These are phyloP conservation scores for Chaunax sp. DNA, from an alignment of 2,797 vertebrate genomes.

Conservation along the genomic window DNA sequence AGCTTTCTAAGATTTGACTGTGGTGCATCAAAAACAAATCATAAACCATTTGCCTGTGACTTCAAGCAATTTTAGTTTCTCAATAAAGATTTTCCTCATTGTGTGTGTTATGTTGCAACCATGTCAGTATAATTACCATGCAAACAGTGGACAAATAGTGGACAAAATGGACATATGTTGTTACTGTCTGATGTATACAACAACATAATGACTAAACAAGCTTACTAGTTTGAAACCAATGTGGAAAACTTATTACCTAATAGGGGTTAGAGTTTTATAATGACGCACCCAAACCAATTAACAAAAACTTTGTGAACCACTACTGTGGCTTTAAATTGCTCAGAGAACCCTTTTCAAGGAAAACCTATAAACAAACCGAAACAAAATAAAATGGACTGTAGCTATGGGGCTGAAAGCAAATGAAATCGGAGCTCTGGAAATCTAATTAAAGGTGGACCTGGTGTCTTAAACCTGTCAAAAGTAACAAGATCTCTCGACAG, in stretches of 20 bases:
- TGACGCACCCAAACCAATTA: neutral
- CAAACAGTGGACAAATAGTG: neutral
- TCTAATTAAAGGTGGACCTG: constrained; percentile 68
- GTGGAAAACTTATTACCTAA: neutral
- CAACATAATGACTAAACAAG: neutral
- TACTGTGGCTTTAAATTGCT: constrained; percentile 30
- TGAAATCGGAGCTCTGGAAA: constrained; percentile 69
- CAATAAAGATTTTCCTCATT: neutral
- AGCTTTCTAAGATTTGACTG: constrained; percentile 6
- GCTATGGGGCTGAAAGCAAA: constrained; percentile 48
- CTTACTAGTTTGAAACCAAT: constrained; percentile 4
- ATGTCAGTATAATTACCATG: neutral
- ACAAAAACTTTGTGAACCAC: constrained; percentile 1
- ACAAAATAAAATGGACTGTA: constrained; percentile 37
- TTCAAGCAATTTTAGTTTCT: neutral
- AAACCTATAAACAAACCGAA: constrained; percentile 26
- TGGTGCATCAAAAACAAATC: neutral
- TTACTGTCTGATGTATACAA: neutral
- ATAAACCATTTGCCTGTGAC: neutral
- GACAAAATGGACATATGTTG: neutral
- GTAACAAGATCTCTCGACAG: constrained; percentile 68
- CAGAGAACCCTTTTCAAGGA: constrained; percentile 3
- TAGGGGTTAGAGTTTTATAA: neutral
- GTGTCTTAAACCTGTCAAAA: constrained; percentile 72
- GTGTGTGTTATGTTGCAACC: neutral